Percentiles rank a stretch among this genome's conserved stretches.
Evolutionary conservation across 2,888 invertebrate genomes (phyloP).

Genomic region (Epiblema foenella): DNA sequence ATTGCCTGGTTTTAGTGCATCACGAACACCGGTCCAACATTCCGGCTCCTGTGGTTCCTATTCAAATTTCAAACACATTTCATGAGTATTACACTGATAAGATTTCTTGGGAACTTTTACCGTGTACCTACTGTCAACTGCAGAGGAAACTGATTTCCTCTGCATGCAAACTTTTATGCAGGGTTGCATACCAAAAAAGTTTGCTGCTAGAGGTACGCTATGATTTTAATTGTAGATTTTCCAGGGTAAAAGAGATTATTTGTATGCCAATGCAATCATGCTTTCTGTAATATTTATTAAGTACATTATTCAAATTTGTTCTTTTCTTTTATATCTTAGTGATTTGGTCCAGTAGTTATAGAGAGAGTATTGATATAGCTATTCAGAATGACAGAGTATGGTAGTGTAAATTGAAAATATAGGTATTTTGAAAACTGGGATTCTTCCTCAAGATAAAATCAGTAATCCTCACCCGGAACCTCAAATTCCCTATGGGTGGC

Average conservation of each 20-base stretch:
- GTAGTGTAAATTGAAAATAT: no score
- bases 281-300: neutral
- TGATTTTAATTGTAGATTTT: no score
- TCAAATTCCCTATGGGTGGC: slow-evolving; percentile 70
- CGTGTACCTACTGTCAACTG: no score
- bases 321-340: neutral
- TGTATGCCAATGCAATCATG: neutral
- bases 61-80: neutral
- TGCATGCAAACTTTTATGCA: no score
- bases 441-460: neutral
- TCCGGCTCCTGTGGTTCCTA: slow-evolving; percentile 70
- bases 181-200: no score
- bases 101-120: neutral
- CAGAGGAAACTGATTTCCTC: no score
- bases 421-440: neutral
- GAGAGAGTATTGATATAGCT: no score
- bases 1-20: slow-evolving; percentile 73
- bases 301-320: neutral
- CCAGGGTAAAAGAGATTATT: no score
- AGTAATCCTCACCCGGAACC: slow-evolving; percentile 67
- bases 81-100: neutral
- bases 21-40: slow-evolving; percentile 64
- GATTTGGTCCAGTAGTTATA: no score
- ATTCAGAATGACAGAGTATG: no score
- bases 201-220: no score